Evolutionary conservation across 2,113 vertebrate genomes (phyloP).

Genomic region (Pseudois nayaur): DNA sequence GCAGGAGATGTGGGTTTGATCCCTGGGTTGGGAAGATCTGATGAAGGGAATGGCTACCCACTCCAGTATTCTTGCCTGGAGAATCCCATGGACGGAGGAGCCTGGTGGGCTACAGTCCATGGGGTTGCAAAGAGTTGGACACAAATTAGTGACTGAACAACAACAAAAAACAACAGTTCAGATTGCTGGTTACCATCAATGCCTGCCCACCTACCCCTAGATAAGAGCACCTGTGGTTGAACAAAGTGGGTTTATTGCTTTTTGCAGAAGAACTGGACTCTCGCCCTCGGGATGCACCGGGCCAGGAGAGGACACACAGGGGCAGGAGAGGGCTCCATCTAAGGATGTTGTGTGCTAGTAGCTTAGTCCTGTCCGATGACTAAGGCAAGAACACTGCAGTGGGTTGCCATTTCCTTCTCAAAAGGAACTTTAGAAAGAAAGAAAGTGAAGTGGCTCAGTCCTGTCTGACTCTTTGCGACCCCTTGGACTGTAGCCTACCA

Average conservation of each 20-base stretch:
- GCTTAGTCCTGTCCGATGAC: background rate
- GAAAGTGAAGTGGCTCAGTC: background rate
- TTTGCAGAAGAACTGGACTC: background rate
- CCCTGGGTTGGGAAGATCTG: background rate
- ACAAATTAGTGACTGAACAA: background rate
- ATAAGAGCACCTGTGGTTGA: background rate
- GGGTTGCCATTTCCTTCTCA: background rate
- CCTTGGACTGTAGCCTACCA: background rate
- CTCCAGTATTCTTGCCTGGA: background rate
- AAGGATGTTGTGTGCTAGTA: background rate
- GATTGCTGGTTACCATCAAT: background rate
- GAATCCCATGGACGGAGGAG: background rate
- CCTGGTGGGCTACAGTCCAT: background rate
- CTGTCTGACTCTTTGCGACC: fast-evolving
- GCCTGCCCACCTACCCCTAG: background rate
- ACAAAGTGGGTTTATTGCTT: background rate
- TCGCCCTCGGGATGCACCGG: fast-evolving
- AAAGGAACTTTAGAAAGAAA: background rate
- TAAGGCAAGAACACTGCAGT: background rate
- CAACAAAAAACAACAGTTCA: background rate
- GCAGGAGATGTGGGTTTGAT: background rate
- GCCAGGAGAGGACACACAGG: fast-evolving
- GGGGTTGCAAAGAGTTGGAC: background rate
- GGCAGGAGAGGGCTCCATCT: background rate
- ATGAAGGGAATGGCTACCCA: background rate